Percentiles rank a stretch among this genome's conserved stretches.
phyloP scores from a whole-genome alignment of 2,888 invertebrate genomes.

The Clusia tigrina region DNA sequence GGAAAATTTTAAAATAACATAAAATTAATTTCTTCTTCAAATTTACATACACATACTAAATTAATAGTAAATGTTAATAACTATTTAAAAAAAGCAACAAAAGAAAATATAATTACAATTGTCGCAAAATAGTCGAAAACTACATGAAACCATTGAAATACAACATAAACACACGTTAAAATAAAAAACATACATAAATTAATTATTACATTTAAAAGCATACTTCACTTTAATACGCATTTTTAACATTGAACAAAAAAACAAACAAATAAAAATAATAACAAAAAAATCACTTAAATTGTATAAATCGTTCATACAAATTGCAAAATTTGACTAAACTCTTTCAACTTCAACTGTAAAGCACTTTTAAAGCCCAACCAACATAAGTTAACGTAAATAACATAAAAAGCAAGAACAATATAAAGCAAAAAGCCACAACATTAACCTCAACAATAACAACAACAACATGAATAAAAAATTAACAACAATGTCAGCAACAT shows the following conservation, averaged over 20 bases:
- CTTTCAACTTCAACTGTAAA: too few species aligned
- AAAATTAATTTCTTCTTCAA: conserved; percentile 7
- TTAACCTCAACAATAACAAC: too few species aligned
- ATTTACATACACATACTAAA: neutral
- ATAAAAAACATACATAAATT: neutral
- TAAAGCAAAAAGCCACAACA: too few species aligned
- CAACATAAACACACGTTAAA: neutral
- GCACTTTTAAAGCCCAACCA: too few species aligned
- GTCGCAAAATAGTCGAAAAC: neutral
- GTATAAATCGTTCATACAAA: too few species aligned
- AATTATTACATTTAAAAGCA: conserved; percentile 15
- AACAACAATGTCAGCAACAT: too few species aligned
- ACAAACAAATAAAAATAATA: conserved; percentile 8
- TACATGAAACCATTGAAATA: neutral
- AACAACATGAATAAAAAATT: too few species aligned
- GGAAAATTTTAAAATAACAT: conserved; percentile 9
- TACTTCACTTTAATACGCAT: neutral
- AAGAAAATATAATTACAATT: neutral
- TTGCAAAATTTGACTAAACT: too few species aligned
- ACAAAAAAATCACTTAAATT: neutral
- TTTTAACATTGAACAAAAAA: conserved; percentile 2
- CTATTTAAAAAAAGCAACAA: neutral
- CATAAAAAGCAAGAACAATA: too few species aligned
- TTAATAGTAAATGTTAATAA: conserved; percentile 1
- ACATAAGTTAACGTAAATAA: too few species aligned